A percentile compares a stretch with the other conserved stretches of the same genome.
These are phyloP conservation scores for Seriola aureovittata DNA, from an alignment of 2,113 vertebrate species.

Conservation along the genomic window DNA sequence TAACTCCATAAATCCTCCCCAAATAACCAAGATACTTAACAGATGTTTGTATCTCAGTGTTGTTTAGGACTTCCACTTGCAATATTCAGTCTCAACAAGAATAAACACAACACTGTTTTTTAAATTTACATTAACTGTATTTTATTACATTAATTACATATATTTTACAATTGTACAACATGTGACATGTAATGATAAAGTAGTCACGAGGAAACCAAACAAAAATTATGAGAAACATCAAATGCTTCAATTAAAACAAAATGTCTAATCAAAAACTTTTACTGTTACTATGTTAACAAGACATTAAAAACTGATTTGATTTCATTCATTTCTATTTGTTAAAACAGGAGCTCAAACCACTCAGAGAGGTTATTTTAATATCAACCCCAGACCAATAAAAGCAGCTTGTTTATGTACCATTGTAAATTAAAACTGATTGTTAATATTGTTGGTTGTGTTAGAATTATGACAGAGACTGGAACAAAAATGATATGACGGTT, in stretches of 20 bases:
- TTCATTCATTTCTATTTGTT: background rate
- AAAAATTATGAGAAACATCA: background rate
- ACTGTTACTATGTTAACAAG: background rate
- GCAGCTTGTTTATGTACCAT: too few species aligned
- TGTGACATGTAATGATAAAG: background rate
- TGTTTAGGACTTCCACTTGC: background rate
- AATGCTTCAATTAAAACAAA: background rate
- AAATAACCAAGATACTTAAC: background rate
- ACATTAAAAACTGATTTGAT: background rate
- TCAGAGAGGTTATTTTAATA: too few species aligned
- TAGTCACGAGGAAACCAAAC: slow-evolving; percentile 2
- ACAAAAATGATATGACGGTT: too few species aligned
- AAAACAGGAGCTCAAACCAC: background rate
- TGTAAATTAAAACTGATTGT: background rate
- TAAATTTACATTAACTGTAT: background rate
- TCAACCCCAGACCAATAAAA: background rate
- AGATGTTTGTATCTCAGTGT: background rate
- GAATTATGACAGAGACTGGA: background rate
- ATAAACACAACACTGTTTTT: background rate
- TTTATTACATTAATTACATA: slow-evolving; percentile 37
- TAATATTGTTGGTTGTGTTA: background rate
- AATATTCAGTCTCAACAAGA: background rate
- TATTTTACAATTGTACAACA: slow-evolving; percentile 38
- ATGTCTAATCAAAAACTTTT: background rate
- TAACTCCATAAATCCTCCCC: background rate